Evolutionary conservation across 2,113 vertebrate species (phyloP), one percentile per base, ranked within the genome.

Genomic region (Heterotis niloticus): DNA sequence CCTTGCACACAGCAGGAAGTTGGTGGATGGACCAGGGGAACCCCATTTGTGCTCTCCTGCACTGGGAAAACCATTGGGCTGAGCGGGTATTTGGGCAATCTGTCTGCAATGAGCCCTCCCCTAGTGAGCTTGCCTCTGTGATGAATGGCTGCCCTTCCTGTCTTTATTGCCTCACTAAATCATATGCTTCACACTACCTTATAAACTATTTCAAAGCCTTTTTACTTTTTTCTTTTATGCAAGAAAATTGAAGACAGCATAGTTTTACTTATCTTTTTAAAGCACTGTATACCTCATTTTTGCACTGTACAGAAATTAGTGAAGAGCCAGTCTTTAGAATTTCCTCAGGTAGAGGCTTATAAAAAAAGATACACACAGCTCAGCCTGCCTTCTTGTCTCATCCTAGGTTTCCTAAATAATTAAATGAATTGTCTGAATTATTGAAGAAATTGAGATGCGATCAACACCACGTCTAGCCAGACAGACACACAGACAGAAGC

Each of bases 111-210:
- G 89, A 89, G 77, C 82, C 84, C 88, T 90, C 90, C 91, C 90
- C 90, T 85, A 84, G 90, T 90, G 89, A 90, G 88, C 89, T 82
- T 65, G 84, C 84, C 78, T 85, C 83, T 71, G 86, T 93, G 92
- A 93, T 92, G 85, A 92, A 93, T 90, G 88, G 82, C 88, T 86
- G 90, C 87, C 90, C 89, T 87, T 91, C 90, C 83, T 81, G 83
- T 91, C 87, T 92, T 92, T 91, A 92, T 92, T 91, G 88, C 86
- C 85, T 80, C 87, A 90, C 90, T 93, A 93, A 92, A 93, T 93
- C 91, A 92, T 87, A 85, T 62, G 85, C 89, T 88, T 91, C 88
- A 90, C 85, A 87, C 85, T 86, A 88, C 89, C 92, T 91, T 89
- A 92, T 90, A 91, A 91, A 85, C 90, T 86, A 84, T 92, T 91